Percentiles rank a stretch among this genome's conserved stretches.
Conservation (phyloP, 1,140 invertebrate genomes). For the Pectinophora gossypiella region DNA sequence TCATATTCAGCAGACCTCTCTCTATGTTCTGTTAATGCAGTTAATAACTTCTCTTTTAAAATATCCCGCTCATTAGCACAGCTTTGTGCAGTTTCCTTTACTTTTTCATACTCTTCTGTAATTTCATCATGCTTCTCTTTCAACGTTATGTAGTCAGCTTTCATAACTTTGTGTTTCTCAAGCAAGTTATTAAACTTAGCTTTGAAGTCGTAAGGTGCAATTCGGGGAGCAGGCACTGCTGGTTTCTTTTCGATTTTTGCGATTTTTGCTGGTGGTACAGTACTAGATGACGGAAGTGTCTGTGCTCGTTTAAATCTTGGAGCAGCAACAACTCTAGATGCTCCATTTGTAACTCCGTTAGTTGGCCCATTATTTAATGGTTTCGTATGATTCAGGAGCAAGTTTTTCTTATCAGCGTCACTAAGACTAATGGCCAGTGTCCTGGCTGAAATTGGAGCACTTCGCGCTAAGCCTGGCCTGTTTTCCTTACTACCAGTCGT, state of each 20-base stretch:
- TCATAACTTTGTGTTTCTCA: conserved; percentile 76
- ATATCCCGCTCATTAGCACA: conserved; percentile 40
- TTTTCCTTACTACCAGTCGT: conserved; percentile 50
- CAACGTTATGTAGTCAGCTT: conserved; percentile 70
- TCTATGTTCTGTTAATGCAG: conserved; percentile 48
- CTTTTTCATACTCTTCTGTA: conserved; percentile 71
- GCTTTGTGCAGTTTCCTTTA: conserved; percentile 50
- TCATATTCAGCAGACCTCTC: conserved; percentile 50
- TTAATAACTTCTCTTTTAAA: conserved; percentile 55
- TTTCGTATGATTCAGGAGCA: conserved; percentile 51
- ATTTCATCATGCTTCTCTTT: conserved; percentile 73
- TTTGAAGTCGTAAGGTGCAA: conserved; percentile 77
- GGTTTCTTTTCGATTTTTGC: conserved; percentile 52
- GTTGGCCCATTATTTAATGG: background rate
- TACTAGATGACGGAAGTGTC: conserved; percentile 37
- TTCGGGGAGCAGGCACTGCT: conserved; percentile 53
- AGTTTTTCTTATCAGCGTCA: conserved; percentile 57
- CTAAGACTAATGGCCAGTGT: conserved; percentile 48
- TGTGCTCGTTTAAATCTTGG: conserved; percentile 51
- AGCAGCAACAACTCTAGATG: conserved; percentile 33
- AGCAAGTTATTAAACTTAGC: conserved; percentile 76
- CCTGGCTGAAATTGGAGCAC: conserved; percentile 29
- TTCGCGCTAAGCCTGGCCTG: conserved; percentile 37
- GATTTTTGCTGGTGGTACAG: conserved; percentile 37
- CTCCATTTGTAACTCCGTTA: conserved; percentile 17